Percentiles rank a stretch among this genome's conserved stretches.
These are phyloP conservation scores for Trichogramma dendrolimi DNA, from an alignment of 2,888 invertebrate genomes.

Conservation along the genomic window DNA sequence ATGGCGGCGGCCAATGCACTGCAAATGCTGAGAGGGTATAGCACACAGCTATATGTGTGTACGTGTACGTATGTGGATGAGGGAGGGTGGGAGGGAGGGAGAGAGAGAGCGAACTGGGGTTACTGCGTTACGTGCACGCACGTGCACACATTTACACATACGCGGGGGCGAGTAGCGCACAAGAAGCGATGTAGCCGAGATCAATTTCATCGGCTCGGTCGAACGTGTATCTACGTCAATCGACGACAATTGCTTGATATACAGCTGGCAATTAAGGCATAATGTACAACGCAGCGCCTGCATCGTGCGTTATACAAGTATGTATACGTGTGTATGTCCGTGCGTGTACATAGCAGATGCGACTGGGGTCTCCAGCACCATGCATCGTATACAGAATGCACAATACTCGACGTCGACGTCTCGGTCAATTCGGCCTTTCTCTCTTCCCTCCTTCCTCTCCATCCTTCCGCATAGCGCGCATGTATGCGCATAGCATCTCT, in stretches of 20 bases:
- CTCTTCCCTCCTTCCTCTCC: no score
- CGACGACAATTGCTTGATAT: constrained; percentile 12
- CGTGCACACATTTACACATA: neutral
- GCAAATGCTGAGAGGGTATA: neutral
- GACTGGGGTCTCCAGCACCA: no score
- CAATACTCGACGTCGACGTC: no score
- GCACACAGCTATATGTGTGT: neutral
- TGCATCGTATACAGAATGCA: no score
- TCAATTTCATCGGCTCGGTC: constrained; percentile 6
- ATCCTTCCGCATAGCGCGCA: no score
- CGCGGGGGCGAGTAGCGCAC: neutral
- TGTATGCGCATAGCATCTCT: no score
- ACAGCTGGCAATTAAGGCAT: constrained; percentile 8
- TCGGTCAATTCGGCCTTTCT: no score
- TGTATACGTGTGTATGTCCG: no score
- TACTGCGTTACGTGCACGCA: constrained; percentile 2
- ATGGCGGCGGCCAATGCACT: no score
- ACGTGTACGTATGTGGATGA: neutral
- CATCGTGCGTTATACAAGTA: no score
- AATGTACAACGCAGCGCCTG: neutral
- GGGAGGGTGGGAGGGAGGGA: neutral
- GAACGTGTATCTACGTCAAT: neutral
- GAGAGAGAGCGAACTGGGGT: neutral
- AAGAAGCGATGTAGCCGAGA: neutral
- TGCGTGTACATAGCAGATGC: no score